Conservation (phyloP, 2,888 invertebrate genomes). For the Neoaliturus tenellus region DNA sequence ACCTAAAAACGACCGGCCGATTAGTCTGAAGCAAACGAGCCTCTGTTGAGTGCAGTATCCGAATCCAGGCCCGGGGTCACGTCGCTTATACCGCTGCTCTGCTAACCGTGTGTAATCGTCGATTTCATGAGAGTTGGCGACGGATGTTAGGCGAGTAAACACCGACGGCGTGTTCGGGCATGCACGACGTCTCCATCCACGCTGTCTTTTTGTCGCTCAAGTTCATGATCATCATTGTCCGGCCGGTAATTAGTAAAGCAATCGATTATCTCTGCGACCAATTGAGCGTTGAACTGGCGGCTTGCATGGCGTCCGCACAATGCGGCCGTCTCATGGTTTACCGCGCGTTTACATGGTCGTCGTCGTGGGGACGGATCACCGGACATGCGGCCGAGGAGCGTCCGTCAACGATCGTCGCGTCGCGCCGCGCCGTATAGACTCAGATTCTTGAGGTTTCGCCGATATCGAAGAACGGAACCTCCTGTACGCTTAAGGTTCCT, state of each 20-base stretch:
- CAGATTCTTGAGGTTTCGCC: no score
- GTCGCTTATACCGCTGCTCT: slow-evolving; percentile 41
- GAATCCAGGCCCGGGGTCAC: slow-evolving; percentile 20
- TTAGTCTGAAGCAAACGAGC: no score
- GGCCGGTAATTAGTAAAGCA: slow-evolving; percentile 54
- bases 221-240: slow-evolving; percentile 57
- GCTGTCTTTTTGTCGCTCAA: slow-evolving; percentile 38
- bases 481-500: no score
- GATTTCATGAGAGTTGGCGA: slow-evolving; percentile 62
- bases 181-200: slow-evolving; percentile 50
- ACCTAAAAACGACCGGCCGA: no score
- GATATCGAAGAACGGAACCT: no score
- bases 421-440: no score
- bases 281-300: slow-evolving; percentile 55
- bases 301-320: slow-evolving; percentile 44
- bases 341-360: slow-evolving; percentile 38
- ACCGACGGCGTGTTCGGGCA: slow-evolving; percentile 54
- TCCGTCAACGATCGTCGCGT: neutral
- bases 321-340: slow-evolving; percentile 27
- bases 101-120: slow-evolving; percentile 60
- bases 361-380: neutral
- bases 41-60: slow-evolving; percentile 15
- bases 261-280: slow-evolving; percentile 54
- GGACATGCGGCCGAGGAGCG: neutral
- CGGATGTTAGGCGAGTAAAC: slow-evolving; percentile 61